Conservation (phyloP, 2,113 vertebrate genomes). For the Dasyornis broadbenti region DNA sequence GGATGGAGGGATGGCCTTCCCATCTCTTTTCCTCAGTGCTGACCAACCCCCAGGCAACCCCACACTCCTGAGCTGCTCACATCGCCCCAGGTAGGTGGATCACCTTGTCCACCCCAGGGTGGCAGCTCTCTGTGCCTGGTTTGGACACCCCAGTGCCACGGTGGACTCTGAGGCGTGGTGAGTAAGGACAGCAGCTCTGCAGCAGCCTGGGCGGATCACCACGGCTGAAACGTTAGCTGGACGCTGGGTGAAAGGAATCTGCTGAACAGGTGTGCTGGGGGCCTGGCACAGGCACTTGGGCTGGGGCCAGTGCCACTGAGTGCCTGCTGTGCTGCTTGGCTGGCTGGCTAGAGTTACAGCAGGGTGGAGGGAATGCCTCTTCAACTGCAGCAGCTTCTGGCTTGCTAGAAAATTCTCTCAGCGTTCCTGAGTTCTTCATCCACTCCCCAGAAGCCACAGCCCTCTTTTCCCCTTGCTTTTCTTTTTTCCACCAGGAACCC, state of each 20-base stretch:
- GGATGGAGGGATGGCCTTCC: background rate
- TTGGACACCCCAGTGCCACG: background rate
- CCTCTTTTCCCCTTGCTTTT: background rate
- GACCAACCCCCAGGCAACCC: background rate
- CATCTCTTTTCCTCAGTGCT: background rate
- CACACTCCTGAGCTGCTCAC: fast-evolving
- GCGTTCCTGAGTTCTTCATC: background rate
- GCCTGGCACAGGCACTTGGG: conserved; percentile 61
- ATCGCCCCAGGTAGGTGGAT: background rate
- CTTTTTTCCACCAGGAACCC: background rate
- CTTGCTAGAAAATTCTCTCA: conserved; percentile 45
- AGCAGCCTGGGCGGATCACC: background rate
- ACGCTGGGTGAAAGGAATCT: conserved; percentile 63
- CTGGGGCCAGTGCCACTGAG: conserved; percentile 60
- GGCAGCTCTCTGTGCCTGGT: background rate
- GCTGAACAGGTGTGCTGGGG: conserved; percentile 71
- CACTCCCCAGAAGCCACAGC: background rate
- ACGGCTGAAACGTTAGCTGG: conserved; percentile 55
- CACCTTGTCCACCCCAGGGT: fast-evolving
- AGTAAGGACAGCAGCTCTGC: background rate
- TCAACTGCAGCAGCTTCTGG: background rate
- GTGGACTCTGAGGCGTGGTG: background rate
- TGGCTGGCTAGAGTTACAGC: conserved; percentile 52
- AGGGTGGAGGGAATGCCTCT: conserved; percentile 8
- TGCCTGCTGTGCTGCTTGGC: conserved; percentile 64